Evolutionary conservation across 2,888 invertebrate species (phyloP).

Genomic region (Agrotis clavis): DNA sequence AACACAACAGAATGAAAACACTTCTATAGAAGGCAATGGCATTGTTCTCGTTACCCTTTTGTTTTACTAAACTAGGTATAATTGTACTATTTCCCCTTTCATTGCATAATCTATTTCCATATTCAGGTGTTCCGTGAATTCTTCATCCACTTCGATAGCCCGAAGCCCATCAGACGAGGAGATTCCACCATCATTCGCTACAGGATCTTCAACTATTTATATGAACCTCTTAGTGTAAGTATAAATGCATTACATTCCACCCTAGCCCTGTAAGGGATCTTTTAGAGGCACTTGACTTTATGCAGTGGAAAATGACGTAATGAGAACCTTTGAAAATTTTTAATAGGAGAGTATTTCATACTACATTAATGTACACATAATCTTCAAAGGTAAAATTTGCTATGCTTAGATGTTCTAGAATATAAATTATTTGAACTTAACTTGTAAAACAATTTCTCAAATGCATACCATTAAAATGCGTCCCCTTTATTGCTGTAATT

Average conservation of each 20-base stretch:
- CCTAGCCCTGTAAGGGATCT: background rate
- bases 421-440: no score
- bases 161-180: constrained; percentile 92
- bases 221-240: constrained; percentile 93
- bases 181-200: constrained; percentile 93
- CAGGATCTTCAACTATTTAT: constrained; percentile 94
- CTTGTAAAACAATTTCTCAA: no score
- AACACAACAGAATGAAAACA: constrained; percentile 16
- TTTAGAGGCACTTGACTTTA: background rate
- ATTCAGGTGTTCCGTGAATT: constrained; percentile 94
- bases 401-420: no score
- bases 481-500: no score
- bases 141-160: constrained; percentile 93
- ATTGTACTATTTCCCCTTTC: background rate
- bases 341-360: background rate
- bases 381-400: no score
- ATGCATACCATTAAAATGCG: no score
- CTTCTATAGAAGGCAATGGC: background rate
- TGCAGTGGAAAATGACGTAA: background rate
- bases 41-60: constrained; percentile 23
- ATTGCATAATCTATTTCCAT: background rate
- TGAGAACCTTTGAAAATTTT: background rate
- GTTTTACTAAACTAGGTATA: constrained; percentile 7
- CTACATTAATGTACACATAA: background rate
- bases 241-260: background rate